Evolutionary conservation across 1,140 invertebrate species (phyloP), one percentile per base, ranked within the genome.

Genomic region (Listronotus oregonensis): DNA sequence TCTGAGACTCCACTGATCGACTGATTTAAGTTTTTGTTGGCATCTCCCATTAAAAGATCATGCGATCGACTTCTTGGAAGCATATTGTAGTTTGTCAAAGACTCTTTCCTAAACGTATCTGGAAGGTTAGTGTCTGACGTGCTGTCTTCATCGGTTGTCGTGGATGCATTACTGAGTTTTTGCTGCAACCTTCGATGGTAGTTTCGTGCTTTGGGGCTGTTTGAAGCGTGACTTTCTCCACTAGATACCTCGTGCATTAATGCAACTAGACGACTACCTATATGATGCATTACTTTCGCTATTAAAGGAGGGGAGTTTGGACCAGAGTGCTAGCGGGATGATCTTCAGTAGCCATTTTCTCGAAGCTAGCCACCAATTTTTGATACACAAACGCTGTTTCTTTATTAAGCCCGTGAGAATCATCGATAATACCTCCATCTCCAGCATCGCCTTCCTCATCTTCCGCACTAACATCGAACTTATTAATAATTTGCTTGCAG

Each of bases 241-340:
- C 87, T 90, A 14, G 90, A 92, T 4, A 95, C 93, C 75, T 96
- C 93, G 74, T 95, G 93, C 94, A 96, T 96, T 32, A 96, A 80
- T 0, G 93, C 92, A 2, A 94, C 91, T 32, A 96, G 79, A n/a
- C 93, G 80, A 43, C 91, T 91, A 1, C 93, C 92, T 44, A 96
- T 96, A 69, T 96, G 93, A 65, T 94, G 89, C 90, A 95, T 94
- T 0, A 95, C 93, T 82, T 94, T 94, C 10, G 92, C 91, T 44
- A 94, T 90, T n/a, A 95, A 77, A 0, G 93, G 91, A 0, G 93
- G 93, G 1, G 92, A 94, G 7, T 80, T 81, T 32, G 73, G 80
- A 2, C 80, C 72, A 8, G 81, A 78, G 77, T 80, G 59, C 77
- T 77, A 55, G 75, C 61, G 0, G 75, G 72, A 6, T 74, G 79